Percentiles rank a stretch among this genome's conserved stretches.
Evolutionary conservation across 1,140 invertebrate genomes (phyloP).

Genomic region (Batillaria attramentaria): DNA sequence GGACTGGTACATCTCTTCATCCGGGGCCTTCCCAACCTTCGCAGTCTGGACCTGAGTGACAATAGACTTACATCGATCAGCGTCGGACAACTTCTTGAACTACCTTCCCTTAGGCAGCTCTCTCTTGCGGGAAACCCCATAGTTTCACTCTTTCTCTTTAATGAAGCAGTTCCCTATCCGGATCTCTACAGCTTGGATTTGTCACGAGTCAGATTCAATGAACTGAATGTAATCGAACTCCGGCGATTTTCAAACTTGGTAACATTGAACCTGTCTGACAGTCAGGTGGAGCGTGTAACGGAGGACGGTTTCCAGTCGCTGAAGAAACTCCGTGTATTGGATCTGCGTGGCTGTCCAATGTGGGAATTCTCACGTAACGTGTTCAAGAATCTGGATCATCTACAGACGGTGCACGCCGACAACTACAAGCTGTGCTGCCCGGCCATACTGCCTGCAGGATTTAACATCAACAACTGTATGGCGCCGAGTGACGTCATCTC

Average conservation of each 20-base stretch:
- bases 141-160: neutral
- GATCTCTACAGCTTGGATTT: neutral
- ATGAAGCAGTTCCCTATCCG: neutral
- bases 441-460: conserved; percentile 17
- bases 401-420: conserved; percentile 23
- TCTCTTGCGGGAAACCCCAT: neutral
- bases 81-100: neutral
- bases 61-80: neutral
- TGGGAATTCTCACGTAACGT: neutral
- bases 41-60: neutral
- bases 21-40: neutral
- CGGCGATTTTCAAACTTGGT: neutral
- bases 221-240: neutral
- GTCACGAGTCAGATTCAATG: neutral
- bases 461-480: conserved; percentile 29
- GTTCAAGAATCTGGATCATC: neutral
- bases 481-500: conserved; percentile 32
- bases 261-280: conserved; percentile 5
- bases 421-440: conserved; percentile 39
- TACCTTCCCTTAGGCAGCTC: neutral
- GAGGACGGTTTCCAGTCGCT: neutral
- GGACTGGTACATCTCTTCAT: neutral
- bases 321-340: neutral
- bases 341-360: neutral
- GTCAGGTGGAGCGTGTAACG: neutral